These are phyloP conservation scores for Podarcis siculus DNA, from an alignment of 2,797 vertebrate genomes.

Conservation along the genomic window DNA sequence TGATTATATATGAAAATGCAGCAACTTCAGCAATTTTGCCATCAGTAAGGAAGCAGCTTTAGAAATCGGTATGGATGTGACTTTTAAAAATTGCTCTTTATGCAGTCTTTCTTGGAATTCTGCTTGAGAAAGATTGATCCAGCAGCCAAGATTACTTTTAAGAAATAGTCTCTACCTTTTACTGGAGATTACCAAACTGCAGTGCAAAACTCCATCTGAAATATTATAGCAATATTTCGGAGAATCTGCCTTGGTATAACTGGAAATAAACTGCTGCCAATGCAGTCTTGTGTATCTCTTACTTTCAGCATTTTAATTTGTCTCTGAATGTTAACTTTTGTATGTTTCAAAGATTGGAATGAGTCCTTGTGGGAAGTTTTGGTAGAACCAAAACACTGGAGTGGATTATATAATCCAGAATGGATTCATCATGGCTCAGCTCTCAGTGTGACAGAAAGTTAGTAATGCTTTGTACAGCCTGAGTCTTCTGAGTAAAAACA, in stretches of 20 bases:
- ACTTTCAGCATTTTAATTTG: not conserved
- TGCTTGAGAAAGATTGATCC: not conserved
- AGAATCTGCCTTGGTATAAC: not conserved
- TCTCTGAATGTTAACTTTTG: not conserved
- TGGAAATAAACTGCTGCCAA: not conserved
- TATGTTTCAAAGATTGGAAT: not conserved
- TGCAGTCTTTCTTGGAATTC: not conserved
- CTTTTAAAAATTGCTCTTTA: not conserved
- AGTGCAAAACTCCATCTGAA: not conserved
- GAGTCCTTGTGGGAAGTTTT: not conserved
- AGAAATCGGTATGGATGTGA: not conserved
- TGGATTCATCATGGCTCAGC: too few species aligned
- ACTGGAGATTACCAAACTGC: not conserved
- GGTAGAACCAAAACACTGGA: not conserved
- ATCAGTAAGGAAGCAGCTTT: not conserved
- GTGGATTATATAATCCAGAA: not conserved
- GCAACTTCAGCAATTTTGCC: not conserved
- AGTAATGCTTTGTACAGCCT: too few species aligned
- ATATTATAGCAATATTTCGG: not conserved
- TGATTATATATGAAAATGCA: not conserved
- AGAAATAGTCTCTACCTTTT: not conserved
- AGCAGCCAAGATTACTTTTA: not conserved
- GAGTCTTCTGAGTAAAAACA: too few species aligned
- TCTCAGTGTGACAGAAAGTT: not conserved
- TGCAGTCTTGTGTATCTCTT: not conserved